Conservation (phyloP, 2,113 vertebrate genomes). For the Lagopus leucura region DNA sequence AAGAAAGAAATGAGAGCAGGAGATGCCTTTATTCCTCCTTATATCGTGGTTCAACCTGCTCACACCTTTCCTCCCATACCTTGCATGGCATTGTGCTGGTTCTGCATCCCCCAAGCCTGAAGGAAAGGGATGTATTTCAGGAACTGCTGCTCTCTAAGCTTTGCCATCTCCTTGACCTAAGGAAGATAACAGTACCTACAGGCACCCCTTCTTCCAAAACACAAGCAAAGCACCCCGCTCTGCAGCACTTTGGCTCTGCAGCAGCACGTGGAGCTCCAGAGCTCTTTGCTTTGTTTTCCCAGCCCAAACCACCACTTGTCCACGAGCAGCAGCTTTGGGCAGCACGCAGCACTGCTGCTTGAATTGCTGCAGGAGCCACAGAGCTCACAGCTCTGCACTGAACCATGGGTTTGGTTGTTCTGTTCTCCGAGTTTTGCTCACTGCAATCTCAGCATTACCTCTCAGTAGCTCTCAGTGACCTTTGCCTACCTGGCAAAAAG, state of each 20-base stretch:
- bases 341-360: neutral
- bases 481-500: constrained; percentile 47
- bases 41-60: fast-evolving
- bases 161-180: neutral
- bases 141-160: fast-evolving
- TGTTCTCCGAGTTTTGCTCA: neutral
- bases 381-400: neutral
- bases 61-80: neutral
- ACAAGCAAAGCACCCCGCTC: fast-evolving
- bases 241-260: fast-evolving
- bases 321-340: fast-evolving
- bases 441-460: neutral
- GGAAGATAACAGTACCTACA: no score
- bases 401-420: neutral
- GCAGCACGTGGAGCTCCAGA: neutral
- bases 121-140: neutral
- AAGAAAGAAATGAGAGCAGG: neutral
- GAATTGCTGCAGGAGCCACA: no score
- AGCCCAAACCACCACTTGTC: fast-evolving
- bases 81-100: neutral
- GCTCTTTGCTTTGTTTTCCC: fast-evolving
- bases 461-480: neutral
- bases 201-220: neutral
- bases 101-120: neutral
- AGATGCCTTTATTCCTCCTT: neutral